Percentiles rank a stretch among this genome's conserved stretches.
These are phyloP conservation scores for Epinephelus coioides DNA, from an alignment of 2,797 vertebrate species.

Conservation along the genomic window DNA sequence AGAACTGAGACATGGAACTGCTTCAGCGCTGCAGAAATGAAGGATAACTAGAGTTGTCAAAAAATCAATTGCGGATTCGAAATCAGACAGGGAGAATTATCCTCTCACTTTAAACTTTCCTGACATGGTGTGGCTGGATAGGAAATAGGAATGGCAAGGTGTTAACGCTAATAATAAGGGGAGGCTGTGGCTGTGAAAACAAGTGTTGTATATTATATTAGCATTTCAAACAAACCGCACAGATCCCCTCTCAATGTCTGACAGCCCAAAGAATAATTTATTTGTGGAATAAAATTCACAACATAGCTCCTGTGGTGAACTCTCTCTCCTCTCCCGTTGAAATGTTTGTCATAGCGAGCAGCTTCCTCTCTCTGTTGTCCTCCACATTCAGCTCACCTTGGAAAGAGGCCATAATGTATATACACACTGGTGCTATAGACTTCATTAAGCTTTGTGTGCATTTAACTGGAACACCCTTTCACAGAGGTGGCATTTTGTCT, in stretches of 20 bases:
- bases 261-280: conserved; percentile 52
- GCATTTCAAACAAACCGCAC: conserved; percentile 54
- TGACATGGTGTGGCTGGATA: conserved; percentile 25
- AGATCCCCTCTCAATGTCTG: conserved; percentile 38
- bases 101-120: conserved; percentile 28
- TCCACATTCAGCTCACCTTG: conserved; percentile 75
- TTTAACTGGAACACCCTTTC: conserved; percentile 60
- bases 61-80: conserved; percentile 39
- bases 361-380: conserved; percentile 55
- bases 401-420: conserved; percentile 69
- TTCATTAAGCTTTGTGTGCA: conserved; percentile 67
- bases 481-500: conserved; percentile 37
- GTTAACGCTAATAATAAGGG: conserved; percentile 37
- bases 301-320: conserved; percentile 39
- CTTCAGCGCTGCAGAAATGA: conserved; percentile 48
- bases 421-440: conserved; percentile 58
- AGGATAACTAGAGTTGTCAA: conserved; percentile 50
- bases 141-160: not conserved
- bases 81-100: conserved; percentile 27
- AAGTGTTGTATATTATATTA: conserved; percentile 55
- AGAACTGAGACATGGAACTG: conserved; percentile 31
- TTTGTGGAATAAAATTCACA: conserved; percentile 42
- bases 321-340: conserved; percentile 38
- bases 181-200: conserved; percentile 24
- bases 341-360: conserved; percentile 47